phyloP scores from a whole-genome alignment of 2,797 vertebrate species.

The Poecilia wingei region DNA sequence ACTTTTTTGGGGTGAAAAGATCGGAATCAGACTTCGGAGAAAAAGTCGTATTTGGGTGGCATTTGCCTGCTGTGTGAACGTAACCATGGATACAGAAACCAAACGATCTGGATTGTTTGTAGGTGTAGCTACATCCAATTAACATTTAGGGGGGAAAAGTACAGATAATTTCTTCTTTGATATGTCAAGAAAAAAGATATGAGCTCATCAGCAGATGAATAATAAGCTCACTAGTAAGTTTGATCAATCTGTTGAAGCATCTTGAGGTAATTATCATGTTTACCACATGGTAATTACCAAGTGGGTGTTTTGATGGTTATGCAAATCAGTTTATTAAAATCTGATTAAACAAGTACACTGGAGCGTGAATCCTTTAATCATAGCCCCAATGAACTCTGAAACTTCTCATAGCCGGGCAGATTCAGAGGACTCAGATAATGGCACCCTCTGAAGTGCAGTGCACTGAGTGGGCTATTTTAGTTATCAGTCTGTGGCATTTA shows the following conservation, averaged over 20 bases:
- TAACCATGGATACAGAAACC: not conserved
- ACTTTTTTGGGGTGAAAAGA: too few relatives aligned
- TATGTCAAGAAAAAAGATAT: not conserved
- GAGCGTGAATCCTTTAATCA: slow-evolving; percentile 51
- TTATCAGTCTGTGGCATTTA: not conserved
- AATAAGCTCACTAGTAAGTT: slow-evolving; percentile 44
- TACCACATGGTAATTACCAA: slow-evolving; percentile 61
- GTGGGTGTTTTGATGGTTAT: slow-evolving; percentile 67
- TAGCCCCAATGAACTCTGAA: slow-evolving; percentile 39
- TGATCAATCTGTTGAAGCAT: slow-evolving; percentile 53
- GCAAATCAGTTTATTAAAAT: slow-evolving; percentile 67
- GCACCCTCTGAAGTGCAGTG: slow-evolving; percentile 10
- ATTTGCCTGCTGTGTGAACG: too few relatives aligned
- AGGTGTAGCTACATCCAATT: not conserved
- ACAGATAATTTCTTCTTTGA: slow-evolving; percentile 5
- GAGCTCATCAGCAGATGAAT: slow-evolving; percentile 21
- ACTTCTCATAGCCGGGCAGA: slow-evolving; percentile 8
- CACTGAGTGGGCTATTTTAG: not conserved
- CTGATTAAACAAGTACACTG: slow-evolving; percentile 59
- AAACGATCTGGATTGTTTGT: not conserved
- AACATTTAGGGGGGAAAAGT: not conserved
- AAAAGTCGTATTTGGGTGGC: too few relatives aligned
- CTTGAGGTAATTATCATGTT: slow-evolving; percentile 59
- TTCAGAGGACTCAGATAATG: slow-evolving; percentile 14
- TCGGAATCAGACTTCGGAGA: too few relatives aligned